phyloP scores from a whole-genome alignment of 2,113 vertebrate genomes.

The Thermophis baileyi region DNA sequence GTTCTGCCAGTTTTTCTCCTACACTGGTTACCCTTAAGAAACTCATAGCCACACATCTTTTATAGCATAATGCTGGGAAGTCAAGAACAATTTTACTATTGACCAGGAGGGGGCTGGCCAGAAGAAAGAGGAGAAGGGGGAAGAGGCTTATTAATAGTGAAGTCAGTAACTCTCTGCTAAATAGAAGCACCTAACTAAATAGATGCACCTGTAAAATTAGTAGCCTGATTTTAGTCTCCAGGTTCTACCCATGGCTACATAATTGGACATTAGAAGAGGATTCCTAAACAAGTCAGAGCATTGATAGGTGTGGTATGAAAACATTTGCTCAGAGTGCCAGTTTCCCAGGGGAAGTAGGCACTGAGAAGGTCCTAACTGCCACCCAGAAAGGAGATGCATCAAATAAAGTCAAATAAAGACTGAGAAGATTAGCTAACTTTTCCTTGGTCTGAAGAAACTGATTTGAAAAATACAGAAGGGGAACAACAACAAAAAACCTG shows the following conservation, averaged over 20 bases:
- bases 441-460: background rate
- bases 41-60: background rate
- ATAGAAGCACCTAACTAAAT: background rate
- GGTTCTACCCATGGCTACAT: background rate
- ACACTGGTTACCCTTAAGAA: background rate
- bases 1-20: background rate
- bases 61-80: background rate
- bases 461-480: background rate
- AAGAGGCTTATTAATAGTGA: background rate
- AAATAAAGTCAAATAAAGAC: too few relatives aligned
- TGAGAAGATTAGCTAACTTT: background rate
- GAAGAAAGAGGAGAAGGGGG: background rate
- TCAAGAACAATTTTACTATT: background rate
- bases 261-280: background rate
- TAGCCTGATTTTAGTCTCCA: background rate
- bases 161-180: background rate
- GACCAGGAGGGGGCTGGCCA: background rate
- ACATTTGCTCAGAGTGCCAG: background rate
- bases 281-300: background rate
- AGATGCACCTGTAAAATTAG: background rate
- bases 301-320: background rate
- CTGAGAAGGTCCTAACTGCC: background rate
- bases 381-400: background rate
- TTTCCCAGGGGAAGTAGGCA: background rate
- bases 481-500: too few relatives aligned